phyloP scores from a whole-genome alignment of 1,140 invertebrate species.

The Orussus abietinus region DNA sequence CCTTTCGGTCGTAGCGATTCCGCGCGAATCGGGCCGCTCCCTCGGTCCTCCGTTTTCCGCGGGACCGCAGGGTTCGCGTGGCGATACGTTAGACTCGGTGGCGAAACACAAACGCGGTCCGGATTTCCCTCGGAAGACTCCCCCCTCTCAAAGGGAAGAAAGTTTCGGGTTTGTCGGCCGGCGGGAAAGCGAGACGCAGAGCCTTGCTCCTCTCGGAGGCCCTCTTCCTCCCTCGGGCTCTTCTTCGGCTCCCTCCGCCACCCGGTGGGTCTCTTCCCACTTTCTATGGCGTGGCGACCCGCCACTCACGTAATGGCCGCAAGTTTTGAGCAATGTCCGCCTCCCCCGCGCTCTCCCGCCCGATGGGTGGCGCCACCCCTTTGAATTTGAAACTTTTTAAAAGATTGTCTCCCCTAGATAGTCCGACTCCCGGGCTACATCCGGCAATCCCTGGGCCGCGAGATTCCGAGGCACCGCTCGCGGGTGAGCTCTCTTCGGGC shows the following conservation, averaged over 20 bases:
- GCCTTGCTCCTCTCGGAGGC: conserved; percentile 3
- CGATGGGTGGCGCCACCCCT: conserved; percentile 3
- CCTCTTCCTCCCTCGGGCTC: conserved; percentile 15
- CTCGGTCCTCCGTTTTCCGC: no score
- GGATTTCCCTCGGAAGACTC: conserved; percentile 24
- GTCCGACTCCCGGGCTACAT: neutral
- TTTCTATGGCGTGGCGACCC: conserved; percentile 8
- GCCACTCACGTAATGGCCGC: conserved; percentile 27
- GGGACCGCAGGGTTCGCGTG: no score
- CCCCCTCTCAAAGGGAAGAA: conserved; percentile 14
- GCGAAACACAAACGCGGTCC: conserved; percentile 10
- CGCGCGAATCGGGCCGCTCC: conserved; percentile 2
- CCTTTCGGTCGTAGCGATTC: no score
- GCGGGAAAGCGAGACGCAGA: no score
- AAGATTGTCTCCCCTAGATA: conserved; percentile 20
- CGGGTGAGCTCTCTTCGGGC: no score
- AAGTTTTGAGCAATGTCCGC: conserved; percentile 43
- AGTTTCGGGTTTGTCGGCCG: conserved; percentile 12
- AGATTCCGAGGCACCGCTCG: no score
- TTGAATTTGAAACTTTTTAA: conserved; percentile 24
- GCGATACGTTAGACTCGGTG: neutral
- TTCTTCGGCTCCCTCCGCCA: no score
- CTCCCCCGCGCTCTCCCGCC: conserved; percentile 15
- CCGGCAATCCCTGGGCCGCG: no score
- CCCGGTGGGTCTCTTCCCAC: conserved; percentile 9